Percentiles rank a stretch among this genome's conserved stretches.
Conservation (phyloP, 2,797 vertebrate genomes). For the Pangasius djambal region DNA sequence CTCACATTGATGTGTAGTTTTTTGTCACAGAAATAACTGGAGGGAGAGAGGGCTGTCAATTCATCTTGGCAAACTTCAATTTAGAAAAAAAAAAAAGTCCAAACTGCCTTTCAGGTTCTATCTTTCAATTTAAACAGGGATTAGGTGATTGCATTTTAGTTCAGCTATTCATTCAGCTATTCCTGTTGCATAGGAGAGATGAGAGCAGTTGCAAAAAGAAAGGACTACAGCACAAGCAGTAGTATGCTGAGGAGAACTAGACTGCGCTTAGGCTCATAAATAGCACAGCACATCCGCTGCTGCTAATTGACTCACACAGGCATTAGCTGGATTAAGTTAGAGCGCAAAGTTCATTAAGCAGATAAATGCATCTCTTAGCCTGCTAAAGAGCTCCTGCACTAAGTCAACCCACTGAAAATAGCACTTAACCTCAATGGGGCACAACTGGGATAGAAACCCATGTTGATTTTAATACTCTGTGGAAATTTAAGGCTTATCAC, state of each 20-base stretch:
- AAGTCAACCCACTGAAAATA: conserved; percentile 72
- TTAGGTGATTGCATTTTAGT: neutral
- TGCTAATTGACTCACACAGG: conserved; percentile 85
- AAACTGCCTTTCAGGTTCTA: neutral
- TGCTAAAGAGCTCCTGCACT: conserved; percentile 74
- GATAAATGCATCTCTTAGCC: conserved; percentile 82
- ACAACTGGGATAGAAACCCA: conserved; percentile 44
- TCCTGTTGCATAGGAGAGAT: neutral
- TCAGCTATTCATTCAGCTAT: neutral
- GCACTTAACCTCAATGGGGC: conserved; percentile 56
- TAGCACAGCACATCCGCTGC: conserved; percentile 76
- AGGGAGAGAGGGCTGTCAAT: neutral
- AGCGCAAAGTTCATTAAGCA: conserved; percentile 84
- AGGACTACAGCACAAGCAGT: conserved; percentile 51
- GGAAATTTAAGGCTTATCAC: conserved; percentile 18
- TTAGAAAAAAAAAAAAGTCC: neutral
- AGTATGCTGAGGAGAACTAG: conserved; percentile 56
- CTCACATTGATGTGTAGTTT: neutral
- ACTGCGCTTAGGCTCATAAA: conserved; percentile 74
- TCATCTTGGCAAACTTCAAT: neutral
- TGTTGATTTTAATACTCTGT: conserved; percentile 33
- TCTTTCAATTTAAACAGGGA: neutral
- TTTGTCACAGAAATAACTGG: neutral
- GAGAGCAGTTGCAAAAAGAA: conserved; percentile 8
- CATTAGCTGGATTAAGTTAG: conserved; percentile 86